Percentiles rank a stretch among this genome's conserved stretches.
Conservation (phyloP, 2,888 invertebrate species). For the Lasioglossum calceatum region DNA sequence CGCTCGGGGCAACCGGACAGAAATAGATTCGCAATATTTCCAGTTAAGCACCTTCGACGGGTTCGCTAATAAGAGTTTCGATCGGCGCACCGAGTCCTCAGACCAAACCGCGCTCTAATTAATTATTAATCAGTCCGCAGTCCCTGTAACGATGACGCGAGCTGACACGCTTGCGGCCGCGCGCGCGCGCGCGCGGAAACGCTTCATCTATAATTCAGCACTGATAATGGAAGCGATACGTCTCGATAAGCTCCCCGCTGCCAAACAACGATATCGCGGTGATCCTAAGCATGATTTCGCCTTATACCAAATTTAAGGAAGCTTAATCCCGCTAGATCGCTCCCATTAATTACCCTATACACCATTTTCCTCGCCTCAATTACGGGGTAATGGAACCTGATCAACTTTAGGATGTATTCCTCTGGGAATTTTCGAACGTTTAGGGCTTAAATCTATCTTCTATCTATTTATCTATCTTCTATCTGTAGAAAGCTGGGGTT, state of each 20-base stretch:
- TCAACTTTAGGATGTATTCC: no score
- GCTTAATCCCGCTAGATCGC: neutral
- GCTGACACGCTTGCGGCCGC: neutral
- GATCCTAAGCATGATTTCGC: neutral
- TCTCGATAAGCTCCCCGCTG: neutral
- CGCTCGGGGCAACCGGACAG: neutral
- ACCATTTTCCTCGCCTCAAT: neutral
- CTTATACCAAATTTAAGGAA: neutral
- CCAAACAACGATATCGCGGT: neutral
- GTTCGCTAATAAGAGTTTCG: constrained; percentile 45
- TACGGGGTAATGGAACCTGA: no score
- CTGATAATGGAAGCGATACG: constrained; percentile 15
- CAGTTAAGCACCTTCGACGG: constrained; percentile 27
- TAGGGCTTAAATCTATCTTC: no score
- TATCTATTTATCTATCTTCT: no score
- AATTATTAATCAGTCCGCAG: constrained; percentile 45
- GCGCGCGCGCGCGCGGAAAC: neutral
- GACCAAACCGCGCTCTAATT: constrained; percentile 25
- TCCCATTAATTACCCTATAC: neutral
- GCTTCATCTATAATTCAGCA: neutral
- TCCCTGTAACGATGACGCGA: neutral
- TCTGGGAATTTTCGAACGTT: no score
- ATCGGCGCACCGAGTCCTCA: constrained; percentile 11
- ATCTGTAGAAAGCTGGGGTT: no score
- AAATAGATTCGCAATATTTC: constrained; percentile 43